phyloP scores from a whole-genome alignment of 2,113 vertebrate genomes.

The Serilophus lunatus region DNA sequence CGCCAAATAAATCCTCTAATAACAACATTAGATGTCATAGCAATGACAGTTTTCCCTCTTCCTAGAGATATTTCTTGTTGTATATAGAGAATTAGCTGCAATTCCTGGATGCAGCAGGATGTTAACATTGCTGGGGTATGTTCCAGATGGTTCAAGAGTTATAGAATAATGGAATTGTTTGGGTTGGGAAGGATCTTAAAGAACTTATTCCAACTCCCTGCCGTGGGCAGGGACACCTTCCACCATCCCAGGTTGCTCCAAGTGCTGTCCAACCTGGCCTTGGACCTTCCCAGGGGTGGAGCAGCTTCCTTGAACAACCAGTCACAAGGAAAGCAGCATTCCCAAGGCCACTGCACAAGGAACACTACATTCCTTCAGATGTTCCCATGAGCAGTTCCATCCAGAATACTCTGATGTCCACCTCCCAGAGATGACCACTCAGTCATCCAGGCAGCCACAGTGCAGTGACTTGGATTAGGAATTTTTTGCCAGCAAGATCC shows the following conservation, averaged over 20 bases:
- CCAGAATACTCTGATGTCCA: background rate
- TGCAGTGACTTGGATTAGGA: background rate
- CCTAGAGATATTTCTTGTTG: background rate
- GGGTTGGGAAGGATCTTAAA: background rate
- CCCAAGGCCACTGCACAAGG: background rate
- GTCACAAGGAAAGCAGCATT: background rate
- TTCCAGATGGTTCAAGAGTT: background rate
- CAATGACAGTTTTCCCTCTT: background rate
- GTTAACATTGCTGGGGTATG: background rate
- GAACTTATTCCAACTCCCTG: background rate
- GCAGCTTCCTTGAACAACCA: background rate
- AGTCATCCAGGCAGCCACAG: background rate
- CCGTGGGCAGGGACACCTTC: background rate
- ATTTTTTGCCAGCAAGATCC: background rate
- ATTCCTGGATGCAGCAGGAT: background rate
- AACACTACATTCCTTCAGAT: background rate
- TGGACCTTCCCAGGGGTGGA: background rate
- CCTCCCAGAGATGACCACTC: background rate
- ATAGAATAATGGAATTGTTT: background rate
- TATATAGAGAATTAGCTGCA: background rate
- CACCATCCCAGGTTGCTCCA: background rate
- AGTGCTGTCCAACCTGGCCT: rapidly evolving
- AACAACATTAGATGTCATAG: background rate
- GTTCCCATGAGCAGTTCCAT: background rate
- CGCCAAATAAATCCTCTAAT: background rate